Conservation (phyloP, 2,797 vertebrate species). For the Dicrostonyx torquatus region DNA sequence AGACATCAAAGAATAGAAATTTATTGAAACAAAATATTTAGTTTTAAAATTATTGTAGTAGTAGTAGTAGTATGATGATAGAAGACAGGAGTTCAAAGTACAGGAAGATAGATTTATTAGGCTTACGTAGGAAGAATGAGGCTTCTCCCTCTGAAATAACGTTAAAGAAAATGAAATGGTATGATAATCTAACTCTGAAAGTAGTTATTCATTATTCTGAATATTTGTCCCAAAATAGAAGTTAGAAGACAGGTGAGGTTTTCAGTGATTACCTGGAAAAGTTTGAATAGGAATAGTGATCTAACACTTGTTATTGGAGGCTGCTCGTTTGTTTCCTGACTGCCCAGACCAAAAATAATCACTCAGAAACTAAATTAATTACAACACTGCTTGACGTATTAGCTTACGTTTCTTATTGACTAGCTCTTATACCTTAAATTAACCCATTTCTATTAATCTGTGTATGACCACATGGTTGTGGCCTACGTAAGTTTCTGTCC, state of each 20-base stretch:
- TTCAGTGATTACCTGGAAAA: conserved; percentile 15
- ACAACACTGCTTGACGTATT: too few relatives aligned
- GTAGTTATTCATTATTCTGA: conserved; percentile 3
- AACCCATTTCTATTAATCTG: too few relatives aligned
- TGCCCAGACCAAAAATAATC: too few relatives aligned
- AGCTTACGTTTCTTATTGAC: too few relatives aligned
- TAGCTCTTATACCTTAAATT: too few relatives aligned
- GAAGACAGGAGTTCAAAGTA: background rate
- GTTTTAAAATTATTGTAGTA: conserved; percentile 19
- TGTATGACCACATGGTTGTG: too few relatives aligned
- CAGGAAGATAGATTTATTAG: background rate
- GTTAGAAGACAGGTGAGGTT: background rate
- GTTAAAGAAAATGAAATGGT: background rate
- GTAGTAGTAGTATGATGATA: conserved; percentile 21
- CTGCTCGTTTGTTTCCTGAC: too few relatives aligned
- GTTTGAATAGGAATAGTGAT: background rate
- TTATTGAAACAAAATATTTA: conserved; percentile 5
- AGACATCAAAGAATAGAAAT: conserved; percentile 18
- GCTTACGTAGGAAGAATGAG: background rate
- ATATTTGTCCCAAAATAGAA: background rate
- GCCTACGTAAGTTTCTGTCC: too few relatives aligned
- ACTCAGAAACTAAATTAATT: too few relatives aligned
- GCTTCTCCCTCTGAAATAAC: background rate
- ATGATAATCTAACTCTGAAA: background rate
- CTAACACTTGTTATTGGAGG: background rate